Percentiles rank a stretch among this genome's conserved stretches.
phyloP scores from a whole-genome alignment of 2,113 vertebrate genomes.

The Mus spicilegus region DNA sequence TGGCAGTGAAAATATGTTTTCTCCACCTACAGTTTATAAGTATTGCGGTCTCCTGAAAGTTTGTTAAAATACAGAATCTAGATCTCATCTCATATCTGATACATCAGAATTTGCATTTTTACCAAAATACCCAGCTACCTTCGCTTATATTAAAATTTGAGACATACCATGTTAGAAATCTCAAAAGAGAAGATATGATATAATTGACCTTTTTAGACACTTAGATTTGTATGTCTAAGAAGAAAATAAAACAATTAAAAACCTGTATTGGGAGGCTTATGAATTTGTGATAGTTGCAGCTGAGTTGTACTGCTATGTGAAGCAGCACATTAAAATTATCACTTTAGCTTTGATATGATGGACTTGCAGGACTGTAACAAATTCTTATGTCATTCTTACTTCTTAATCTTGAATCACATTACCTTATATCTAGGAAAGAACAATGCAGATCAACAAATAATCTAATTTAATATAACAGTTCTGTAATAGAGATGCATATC shows the following conservation, averaged over 20 bases:
- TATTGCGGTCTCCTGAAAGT: neutral
- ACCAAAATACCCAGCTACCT: neutral
- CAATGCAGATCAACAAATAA: conserved; percentile 42
- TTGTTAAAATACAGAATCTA: conserved; percentile 31
- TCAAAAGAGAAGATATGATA: neutral
- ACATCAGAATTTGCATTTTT: neutral
- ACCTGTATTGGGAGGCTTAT: neutral
- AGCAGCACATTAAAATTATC: neutral
- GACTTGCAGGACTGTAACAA: neutral
- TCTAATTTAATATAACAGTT: conserved; percentile 29
- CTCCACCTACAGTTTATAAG: neutral
- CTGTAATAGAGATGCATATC: conserved; percentile 20
- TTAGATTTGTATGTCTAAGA: neutral
- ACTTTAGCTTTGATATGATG: conserved; percentile 6
- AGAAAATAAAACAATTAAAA: neutral
- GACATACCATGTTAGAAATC: neutral
- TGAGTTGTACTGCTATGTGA: neutral
- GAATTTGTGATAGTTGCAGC: neutral
- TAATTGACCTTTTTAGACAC: neutral
- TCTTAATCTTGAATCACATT: conserved; percentile 34
- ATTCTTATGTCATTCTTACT: conserved; percentile 7
- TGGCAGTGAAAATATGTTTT: neutral
- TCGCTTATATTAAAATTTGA: neutral
- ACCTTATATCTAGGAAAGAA: neutral
- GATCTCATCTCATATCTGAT: neutral